These are phyloP conservation scores for Sthenelais limicola DNA, from an alignment of 2,888 invertebrate genomes.

Conservation along the genomic window DNA sequence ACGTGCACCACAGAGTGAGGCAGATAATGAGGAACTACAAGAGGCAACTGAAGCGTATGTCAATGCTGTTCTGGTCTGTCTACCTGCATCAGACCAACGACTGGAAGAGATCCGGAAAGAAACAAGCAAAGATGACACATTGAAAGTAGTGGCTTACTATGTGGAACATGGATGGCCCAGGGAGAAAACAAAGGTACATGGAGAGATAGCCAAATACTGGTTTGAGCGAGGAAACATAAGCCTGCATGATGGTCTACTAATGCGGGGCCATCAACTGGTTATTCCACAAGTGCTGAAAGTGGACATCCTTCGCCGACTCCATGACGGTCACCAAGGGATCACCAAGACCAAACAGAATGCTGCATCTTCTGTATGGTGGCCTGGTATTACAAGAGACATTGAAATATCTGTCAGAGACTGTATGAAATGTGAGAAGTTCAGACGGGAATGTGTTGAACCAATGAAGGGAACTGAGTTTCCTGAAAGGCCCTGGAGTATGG, in stretches of 20 bases:
- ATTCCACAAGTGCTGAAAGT: conserved; percentile 9
- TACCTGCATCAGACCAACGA: not conserved
- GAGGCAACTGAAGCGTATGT: not conserved
- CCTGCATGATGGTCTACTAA: conserved; percentile 11
- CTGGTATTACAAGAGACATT: not conserved
- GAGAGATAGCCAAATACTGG: too few species aligned
- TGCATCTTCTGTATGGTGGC: conserved; percentile 10
- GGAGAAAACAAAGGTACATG: not conserved
- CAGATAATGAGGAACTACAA: not conserved
- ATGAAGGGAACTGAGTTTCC: too few species aligned
- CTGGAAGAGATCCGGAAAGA: not conserved
- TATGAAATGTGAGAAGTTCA: too few species aligned
- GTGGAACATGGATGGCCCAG: not conserved
- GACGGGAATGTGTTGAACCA: too few species aligned
- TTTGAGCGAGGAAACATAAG: too few species aligned
- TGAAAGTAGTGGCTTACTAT: not conserved
- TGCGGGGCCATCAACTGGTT: not conserved
- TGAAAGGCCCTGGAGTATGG: too few species aligned
- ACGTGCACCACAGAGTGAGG: not conserved
- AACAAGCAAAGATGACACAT: not conserved
- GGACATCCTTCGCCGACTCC: conserved; percentile 8
- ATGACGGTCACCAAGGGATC: not conserved
- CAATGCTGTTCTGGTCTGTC: not conserved
- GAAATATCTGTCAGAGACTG: too few species aligned
- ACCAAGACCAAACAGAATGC: not conserved